A percentile compares a stretch with the other conserved stretches of the same genome.
phyloP scores from a whole-genome alignment of 2,113 vertebrate genomes.

The Erythrolamprus reginae region DNA sequence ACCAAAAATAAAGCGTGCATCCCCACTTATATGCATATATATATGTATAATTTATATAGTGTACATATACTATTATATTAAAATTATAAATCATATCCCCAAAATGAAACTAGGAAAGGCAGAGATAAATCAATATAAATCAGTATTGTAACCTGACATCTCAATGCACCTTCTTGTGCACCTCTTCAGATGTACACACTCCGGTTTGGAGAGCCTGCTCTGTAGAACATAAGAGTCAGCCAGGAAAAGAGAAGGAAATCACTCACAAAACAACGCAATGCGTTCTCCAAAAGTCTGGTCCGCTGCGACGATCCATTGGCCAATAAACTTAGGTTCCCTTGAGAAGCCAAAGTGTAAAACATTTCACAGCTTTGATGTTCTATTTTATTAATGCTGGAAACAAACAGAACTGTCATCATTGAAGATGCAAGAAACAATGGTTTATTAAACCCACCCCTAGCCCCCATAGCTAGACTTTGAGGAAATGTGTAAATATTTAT shows the following conservation, averaged over 20 bases:
- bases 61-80: not conserved
- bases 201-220: not conserved
- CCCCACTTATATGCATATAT: not conserved
- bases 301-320: constrained; percentile 51
- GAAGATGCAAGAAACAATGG: not conserved
- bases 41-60: not conserved
- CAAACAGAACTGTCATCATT: fast-evolving
- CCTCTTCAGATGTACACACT: not conserved
- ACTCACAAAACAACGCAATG: constrained; percentile 61
- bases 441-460: not conserved
- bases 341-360: constrained; percentile 47
- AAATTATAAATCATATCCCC: not conserved
- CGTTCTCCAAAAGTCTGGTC: constrained; percentile 28
- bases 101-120: not conserved
- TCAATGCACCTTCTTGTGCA: not conserved
- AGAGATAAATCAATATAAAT: not conserved
- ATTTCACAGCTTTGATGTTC: constrained; percentile 8
- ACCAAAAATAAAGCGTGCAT: too few species aligned
- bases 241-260: not conserved
- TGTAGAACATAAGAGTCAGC: not conserved
- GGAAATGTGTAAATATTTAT: not conserved
- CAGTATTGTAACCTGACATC: not conserved
- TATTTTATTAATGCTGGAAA: constrained; percentile 32
- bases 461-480: not conserved
- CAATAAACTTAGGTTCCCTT: constrained; percentile 54